phyloP scores from a whole-genome alignment of 2,113 vertebrate species.

The Lethenteron reissneri region DNA sequence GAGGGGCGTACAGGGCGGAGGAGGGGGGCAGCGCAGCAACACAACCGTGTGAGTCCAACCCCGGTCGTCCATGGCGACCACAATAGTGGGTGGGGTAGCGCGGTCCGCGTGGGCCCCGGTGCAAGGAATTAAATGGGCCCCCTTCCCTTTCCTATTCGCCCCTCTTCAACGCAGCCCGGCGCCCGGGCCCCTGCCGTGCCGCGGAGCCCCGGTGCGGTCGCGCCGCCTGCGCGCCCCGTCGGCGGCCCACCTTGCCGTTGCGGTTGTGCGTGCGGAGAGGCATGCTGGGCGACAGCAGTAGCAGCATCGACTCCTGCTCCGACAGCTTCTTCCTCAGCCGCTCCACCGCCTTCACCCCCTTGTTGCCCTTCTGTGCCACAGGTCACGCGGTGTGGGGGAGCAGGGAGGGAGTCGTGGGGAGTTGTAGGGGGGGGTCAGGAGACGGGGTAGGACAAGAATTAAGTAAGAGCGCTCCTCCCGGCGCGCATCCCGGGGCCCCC shows the following conservation, averaged over 20 bases:
- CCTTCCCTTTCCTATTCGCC: too few relatives aligned
- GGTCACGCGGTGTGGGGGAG: not conserved
- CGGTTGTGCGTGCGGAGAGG: conserved; percentile 90
- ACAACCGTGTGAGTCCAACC: too few relatives aligned
- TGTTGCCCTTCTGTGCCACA: conserved; percentile 54
- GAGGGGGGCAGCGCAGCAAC: too few relatives aligned
- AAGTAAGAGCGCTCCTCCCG: too few relatives aligned
- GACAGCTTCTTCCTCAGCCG: conserved; percentile 97
- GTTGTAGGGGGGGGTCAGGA: not conserved
- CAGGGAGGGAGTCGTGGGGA: not conserved
- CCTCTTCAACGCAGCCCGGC: too few relatives aligned
- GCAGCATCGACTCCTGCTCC: conserved; percentile 81
- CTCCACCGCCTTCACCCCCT: conserved; percentile 64
- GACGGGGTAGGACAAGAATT: not conserved
- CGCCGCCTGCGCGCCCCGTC: not conserved
- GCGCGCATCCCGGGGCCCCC: too few relatives aligned
- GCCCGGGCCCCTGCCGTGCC: too few relatives aligned
- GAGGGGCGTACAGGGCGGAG: not conserved
- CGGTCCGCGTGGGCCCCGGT: not conserved
- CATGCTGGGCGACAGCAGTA: conserved; percentile 72
- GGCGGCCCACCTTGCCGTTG: conserved; percentile 56
- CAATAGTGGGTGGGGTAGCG: not conserved
- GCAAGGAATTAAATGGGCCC: too few relatives aligned
- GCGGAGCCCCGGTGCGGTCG: not conserved
- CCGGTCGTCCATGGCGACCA: not conserved